A percentile compares a stretch with the other conserved stretches of the same genome.
Evolutionary conservation across 2,113 vertebrate genomes (phyloP).

Genomic region (Sigmodon hispidus): DNA sequence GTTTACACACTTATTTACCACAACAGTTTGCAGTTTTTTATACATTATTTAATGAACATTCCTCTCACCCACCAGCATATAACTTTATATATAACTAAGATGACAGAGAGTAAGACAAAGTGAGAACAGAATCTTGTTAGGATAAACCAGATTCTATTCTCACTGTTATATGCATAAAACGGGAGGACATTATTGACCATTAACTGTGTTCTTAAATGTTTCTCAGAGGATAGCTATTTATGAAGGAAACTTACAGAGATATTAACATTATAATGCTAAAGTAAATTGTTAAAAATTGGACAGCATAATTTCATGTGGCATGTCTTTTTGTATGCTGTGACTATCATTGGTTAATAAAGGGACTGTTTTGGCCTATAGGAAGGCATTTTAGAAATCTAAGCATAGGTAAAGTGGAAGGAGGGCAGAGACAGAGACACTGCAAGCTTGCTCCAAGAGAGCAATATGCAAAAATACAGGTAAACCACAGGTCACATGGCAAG

Average conservation of each 20-base stretch:
- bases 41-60: neutral
- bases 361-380: no score
- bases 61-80: fast-evolving
- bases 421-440: no score
- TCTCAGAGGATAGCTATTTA: neutral
- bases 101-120: neutral
- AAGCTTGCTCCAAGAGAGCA: no score
- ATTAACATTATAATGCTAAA: neutral
- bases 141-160: neutral
- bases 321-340: no score
- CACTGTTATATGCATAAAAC: neutral
- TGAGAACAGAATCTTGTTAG: neutral
- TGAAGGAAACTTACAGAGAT: neutral
- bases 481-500: no score
- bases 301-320: no score
- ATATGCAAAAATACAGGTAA: no score
- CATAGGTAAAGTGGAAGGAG: no score
- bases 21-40: neutral
- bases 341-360: no score
- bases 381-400: no score
- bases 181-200: neutral
- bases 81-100: neutral
- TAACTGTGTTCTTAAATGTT: neutral
- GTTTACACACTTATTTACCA: neutral
- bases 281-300: constrained; percentile 27